These are phyloP conservation scores for Gerris buenoi DNA, from an alignment of 1,140 invertebrate genomes.

Conservation along the genomic window DNA sequence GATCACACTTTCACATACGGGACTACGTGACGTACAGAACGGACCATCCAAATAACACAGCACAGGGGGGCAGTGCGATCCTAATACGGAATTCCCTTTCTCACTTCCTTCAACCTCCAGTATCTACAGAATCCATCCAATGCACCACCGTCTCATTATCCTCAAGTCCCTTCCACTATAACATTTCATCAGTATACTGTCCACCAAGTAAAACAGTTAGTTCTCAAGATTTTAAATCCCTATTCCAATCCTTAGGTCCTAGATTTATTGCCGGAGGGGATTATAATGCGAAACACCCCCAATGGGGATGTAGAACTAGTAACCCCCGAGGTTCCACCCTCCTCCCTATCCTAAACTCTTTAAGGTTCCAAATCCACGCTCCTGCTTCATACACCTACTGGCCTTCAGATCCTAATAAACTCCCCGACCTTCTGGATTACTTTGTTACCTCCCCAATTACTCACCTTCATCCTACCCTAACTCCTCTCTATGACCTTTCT, in stretches of 20 bases:
- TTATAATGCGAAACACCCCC: conserved; percentile 30
- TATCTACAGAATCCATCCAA: conserved; percentile 17
- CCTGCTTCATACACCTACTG: conserved; percentile 13
- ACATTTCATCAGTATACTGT: conserved; percentile 26
- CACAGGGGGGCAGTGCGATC: conserved; percentile 21
- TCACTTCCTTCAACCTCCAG: conserved; percentile 16
- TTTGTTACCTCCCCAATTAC: conserved; percentile 8
- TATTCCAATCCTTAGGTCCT: conserved; percentile 25
- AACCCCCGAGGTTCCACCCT: conserved; percentile 24
- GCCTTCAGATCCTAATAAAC: conserved; percentile 9
- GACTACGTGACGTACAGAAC: conserved; percentile 19
- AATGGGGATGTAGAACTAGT: conserved; percentile 28
- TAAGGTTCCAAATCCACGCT: conserved; percentile 5
- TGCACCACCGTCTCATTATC: conserved; percentile 22
- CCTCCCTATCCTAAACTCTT: conserved; percentile 18
- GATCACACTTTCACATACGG: conserved; percentile 17
- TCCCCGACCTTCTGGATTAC: conserved; percentile 14
- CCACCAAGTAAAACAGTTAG: conserved; percentile 24
- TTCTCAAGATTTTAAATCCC: conserved; percentile 21
- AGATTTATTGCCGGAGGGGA: conserved; percentile 29
- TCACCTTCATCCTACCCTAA: background rate
- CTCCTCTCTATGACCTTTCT: conserved; percentile 5
- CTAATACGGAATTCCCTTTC: conserved; percentile 18
- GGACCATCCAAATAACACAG: conserved; percentile 23
- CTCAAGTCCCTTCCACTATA: conserved; percentile 19